Base-by-base conservation (phyloP, 2,113 vertebrate genomes). In the Symphodus melops region DNA sequence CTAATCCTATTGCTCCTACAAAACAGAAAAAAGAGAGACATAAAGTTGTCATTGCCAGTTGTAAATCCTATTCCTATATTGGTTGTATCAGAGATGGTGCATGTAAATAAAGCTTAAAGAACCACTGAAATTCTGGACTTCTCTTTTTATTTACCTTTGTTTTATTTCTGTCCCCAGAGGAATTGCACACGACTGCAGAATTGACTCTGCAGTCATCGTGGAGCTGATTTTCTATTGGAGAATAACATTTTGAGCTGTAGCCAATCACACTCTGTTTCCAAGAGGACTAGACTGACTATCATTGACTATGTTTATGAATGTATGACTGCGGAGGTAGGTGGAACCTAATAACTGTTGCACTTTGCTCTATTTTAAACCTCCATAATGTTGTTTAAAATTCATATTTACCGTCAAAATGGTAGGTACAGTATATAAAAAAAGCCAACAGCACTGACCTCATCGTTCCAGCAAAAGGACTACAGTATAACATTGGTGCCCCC, bases 61-160 rank as follows among this genome's bases (percentile, higher is more conserved):
- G 95, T 97, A 95, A 95, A 79, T 95, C 92, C 92, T 95, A 88
- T 92, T 91, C 90, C 94, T 95, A 94, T 95, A 93, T 95, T 94
- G 94, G 95, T 95, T 95, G 95, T 96, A 95, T 95, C 94, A 94
- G 93, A 95, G 88, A 94, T 94, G 94, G 95, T 95, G 96, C 96
- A 96, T 98, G 96, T 97, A 98, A 98, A 98, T 98, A 98, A 98
- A 98, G 96, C 95, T 93, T 95, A 89, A 88, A 94, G 93, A 94
- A 95, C 93, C 92, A 94, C 92, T 95, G 68, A 72, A 63, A 61
- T 57, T 1, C 46, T 60, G 44, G 56, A 52, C 11, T 41, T 10
- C n/a, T 49, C 14, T 58, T 76, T 57, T 71, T 48, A 46, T 66
- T 12, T 44, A n/a, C 23, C 19, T 77, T 48, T 41, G 41, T 49